A percentile compares a stretch with the other conserved stretches of the same genome.
Conservation (phyloP, 2,113 vertebrate genomes). For the Balaeniceps rex region DNA sequence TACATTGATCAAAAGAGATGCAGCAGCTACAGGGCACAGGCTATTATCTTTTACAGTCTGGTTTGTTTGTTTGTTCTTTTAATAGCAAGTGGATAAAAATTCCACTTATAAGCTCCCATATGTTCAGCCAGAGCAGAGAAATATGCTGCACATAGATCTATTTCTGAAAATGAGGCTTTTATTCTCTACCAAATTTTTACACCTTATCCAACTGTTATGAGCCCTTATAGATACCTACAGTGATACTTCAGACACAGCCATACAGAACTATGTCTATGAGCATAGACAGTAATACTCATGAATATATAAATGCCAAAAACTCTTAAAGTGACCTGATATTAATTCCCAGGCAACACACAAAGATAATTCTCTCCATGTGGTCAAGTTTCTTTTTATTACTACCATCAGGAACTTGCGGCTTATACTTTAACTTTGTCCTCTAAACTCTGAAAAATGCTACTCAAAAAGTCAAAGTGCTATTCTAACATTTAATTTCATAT, state of each 20-base stretch:
- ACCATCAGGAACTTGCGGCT: background rate
- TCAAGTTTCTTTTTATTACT: background rate
- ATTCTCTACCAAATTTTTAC: background rate
- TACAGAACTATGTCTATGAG: background rate
- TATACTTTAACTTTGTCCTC: background rate
- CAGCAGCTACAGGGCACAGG: background rate
- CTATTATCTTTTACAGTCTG: background rate
- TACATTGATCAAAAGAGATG: background rate
- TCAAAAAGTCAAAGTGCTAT: background rate
- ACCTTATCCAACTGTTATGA: background rate
- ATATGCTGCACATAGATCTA: background rate
- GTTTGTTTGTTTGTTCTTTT: constrained; percentile 29
- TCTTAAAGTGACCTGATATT: background rate
- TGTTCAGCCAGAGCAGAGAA: background rate
- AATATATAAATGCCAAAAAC: background rate
- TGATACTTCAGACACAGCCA: background rate
- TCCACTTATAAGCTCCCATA: background rate
- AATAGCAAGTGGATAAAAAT: constrained; percentile 2
- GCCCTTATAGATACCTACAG: background rate
- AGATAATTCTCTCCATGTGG: background rate
- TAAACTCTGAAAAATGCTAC: background rate
- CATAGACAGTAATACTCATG: background rate
- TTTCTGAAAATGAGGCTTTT: background rate
- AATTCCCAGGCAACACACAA: background rate
- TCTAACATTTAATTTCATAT: background rate